phyloP scores from a whole-genome alignment of 2,113 vertebrate genomes.

The Calonectris borealis region DNA sequence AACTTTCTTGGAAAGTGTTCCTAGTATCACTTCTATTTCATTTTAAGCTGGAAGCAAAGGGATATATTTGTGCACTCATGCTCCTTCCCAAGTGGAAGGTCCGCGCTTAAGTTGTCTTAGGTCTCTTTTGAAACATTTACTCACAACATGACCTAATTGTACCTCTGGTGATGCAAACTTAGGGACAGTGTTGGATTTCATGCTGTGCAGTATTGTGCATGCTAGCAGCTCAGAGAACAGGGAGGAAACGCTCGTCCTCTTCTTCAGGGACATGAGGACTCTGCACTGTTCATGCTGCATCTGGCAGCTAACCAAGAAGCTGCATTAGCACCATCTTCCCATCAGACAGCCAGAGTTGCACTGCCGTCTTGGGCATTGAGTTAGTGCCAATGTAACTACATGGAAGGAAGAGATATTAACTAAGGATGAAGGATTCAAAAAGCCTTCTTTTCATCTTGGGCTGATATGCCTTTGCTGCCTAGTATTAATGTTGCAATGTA shows the following conservation, averaged over 20 bases:
- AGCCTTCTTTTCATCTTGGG: background rate
- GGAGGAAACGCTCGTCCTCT: background rate
- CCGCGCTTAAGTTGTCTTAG: background rate
- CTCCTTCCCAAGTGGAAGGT: background rate
- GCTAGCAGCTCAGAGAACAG: background rate
- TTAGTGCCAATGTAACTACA: background rate
- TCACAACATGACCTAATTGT: background rate
- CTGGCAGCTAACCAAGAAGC: background rate
- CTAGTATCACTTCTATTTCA: background rate
- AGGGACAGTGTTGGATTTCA: background rate
- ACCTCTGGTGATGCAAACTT: background rate
- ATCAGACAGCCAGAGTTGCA: background rate
- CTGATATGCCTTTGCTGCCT: background rate
- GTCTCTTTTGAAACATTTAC: background rate
- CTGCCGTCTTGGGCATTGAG: background rate
- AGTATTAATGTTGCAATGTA: background rate
- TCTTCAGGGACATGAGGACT: background rate
- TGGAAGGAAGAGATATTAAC: background rate
- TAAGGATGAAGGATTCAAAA: background rate
- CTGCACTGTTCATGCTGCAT: background rate
- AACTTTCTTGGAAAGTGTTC: background rate
- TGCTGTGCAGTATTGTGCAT: background rate
- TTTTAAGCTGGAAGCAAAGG: background rate
- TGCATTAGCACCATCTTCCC: background rate
- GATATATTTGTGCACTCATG: background rate